A percentile compares a stretch with the other conserved stretches of the same genome.
These are phyloP conservation scores for Standfussiana lucernea DNA, from an alignment of 2,888 invertebrate species.

Conservation along the genomic window DNA sequence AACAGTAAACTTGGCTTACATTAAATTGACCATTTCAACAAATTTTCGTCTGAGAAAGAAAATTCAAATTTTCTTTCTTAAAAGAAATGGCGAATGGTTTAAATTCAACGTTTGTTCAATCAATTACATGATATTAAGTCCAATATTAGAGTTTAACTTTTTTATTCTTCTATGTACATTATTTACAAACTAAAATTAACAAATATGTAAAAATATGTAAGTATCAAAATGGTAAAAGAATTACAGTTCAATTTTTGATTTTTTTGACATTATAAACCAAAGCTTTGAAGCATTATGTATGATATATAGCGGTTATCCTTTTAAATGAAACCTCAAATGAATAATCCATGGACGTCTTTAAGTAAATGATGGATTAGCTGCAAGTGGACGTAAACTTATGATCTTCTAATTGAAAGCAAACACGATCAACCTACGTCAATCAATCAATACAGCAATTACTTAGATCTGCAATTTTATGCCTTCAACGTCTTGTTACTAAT, in stretches of 20 bases:
- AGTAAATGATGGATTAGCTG: constrained; percentile 33
- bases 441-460: constrained; percentile 59
- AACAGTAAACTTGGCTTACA: background rate
- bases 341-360: constrained; percentile 1
- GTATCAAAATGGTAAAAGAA: too few species aligned
- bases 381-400: constrained; percentile 50
- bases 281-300: background rate
- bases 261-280: background rate
- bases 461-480: constrained; percentile 43
- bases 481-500: constrained; percentile 1
- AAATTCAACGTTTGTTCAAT: background rate
- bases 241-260: background rate
- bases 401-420: constrained; percentile 64
- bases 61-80: background rate
- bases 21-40: background rate
- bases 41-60: background rate
- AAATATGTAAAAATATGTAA: too few species aligned
- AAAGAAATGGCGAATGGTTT: background rate
- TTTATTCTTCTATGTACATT: too few species aligned
- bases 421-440: constrained; percentile 43
- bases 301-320: background rate
- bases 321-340: constrained; percentile 8
- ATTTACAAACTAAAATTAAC: too few species aligned
- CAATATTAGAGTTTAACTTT: too few species aligned
- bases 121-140: background rate